These are phyloP conservation scores for Hirtodrosophila cameraria DNA, from an alignment of 2,888 invertebrate species.

Conservation along the genomic window DNA sequence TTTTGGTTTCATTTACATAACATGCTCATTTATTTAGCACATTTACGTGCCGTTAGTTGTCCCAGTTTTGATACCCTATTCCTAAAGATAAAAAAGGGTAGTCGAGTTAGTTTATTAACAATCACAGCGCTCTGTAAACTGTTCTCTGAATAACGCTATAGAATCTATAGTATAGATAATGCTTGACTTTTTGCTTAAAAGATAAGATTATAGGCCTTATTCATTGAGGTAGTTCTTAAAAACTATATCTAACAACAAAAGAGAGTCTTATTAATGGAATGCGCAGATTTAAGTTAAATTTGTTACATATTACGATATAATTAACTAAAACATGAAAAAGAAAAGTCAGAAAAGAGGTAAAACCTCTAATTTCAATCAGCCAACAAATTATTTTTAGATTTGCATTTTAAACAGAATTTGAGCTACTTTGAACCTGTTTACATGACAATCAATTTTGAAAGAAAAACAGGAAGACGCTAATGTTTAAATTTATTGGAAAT, in stretches of 20 bases:
- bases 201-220: constrained; percentile 17
- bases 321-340: no score
- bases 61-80: background rate
- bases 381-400: background rate
- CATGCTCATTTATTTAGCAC: no score
- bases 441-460: background rate
- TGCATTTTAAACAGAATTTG: constrained; percentile 3
- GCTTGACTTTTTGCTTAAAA: background rate
- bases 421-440: constrained; percentile 23
- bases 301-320: background rate
- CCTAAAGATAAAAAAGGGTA: no score
- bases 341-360: no score
- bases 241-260: background rate
- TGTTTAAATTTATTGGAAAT: constrained; percentile 13
- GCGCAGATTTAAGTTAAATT: no score
- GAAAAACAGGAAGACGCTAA: constrained; percentile 10
- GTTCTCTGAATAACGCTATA: background rate
- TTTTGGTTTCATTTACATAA: background rate
- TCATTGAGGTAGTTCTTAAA: background rate
- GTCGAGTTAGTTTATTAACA: no score
- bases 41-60: background rate
- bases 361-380: no score
- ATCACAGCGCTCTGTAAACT: background rate
- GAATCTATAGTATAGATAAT: no score
- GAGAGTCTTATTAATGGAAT: no score